A percentile compares a stretch with the other conserved stretches of the same genome.
These are phyloP conservation scores for Chlorodrepanis virens DNA, from an alignment of 2,113 vertebrate genomes.

Conservation along the genomic window DNA sequence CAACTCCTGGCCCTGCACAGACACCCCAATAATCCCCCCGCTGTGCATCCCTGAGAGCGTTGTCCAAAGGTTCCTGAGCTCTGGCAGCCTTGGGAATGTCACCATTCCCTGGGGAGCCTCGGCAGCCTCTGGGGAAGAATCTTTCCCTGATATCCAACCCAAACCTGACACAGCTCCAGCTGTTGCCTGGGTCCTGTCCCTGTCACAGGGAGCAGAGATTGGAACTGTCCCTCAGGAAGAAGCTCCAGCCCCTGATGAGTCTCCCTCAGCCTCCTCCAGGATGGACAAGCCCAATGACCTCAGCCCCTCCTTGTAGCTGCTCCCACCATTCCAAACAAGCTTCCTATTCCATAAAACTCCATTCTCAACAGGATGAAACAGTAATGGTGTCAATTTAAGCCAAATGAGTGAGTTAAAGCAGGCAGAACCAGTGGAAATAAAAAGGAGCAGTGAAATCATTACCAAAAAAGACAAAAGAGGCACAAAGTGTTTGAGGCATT, in stretches of 20 bases:
- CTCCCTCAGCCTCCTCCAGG: background rate
- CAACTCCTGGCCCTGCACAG: background rate
- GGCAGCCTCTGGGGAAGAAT: background rate
- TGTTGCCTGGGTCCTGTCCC: background rate
- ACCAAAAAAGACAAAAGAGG: background rate
- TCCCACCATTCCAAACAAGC: background rate
- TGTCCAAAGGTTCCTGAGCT: background rate
- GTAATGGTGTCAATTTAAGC: background rate
- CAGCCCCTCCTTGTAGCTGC: background rate
- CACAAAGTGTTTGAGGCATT: background rate
- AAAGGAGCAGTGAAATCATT: background rate
- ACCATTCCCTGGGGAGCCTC: background rate
- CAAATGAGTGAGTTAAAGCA: background rate
- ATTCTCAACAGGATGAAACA: background rate
- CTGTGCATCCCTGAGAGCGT: fast-evolving
- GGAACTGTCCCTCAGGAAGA: background rate
- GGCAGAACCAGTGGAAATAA: background rate
- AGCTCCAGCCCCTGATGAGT: background rate
- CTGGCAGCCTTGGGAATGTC: background rate
- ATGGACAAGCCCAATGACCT: background rate
- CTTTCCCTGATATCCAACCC: background rate
- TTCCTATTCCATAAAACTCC: background rate
- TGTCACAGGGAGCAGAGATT: background rate
- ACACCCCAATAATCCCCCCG: background rate
- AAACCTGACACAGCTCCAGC: background rate